Evolutionary conservation across 2,888 invertebrate genomes (phyloP), one percentile per base, ranked within the genome.

Genomic region (Amphipoea oculea): DNA sequence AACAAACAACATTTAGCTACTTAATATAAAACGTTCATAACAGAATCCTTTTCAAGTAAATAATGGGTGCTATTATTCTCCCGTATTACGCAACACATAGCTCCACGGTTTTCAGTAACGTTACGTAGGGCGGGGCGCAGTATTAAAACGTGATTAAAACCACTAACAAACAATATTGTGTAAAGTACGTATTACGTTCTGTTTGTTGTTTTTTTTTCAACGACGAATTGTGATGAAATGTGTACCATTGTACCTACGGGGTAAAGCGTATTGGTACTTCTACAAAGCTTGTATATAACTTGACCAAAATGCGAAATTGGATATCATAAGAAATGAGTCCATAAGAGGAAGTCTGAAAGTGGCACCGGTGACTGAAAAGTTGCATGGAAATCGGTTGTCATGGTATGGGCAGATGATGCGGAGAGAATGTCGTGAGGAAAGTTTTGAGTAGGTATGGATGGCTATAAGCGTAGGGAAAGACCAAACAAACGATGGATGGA

Each of bases 81-180:
- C 68, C 11, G 14, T 82, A 83, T 84, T 74, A 85, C 82, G 82
- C 17, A 85, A 85, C 45, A 54, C 9, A 3, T 36, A 42, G 23
- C 66, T 36, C 70, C 81, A 14, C 42, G 51, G 45, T 73, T 84
- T 83, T 83, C 85, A 83, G 71, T 57, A n/a, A 42, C 4, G 36
- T 79, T 72, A 67, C 70, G 66, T 82, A 79, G 73, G 5, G 48
- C 9, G 65, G 66, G 17, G 12, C 63, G 63, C 17, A 40, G 45
- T 73, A 57, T 66, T 66, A 66, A 82, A 79, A 82, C 84, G 79
- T 84, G 69, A 84, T 79, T 73, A 73, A 83, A 78, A 60, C 60
- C n/a, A 62, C 23, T 63, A 68, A 77, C 78, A 72, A 82, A 82
- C 78, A 82, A 51, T 63, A 57, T 23, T 62, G 70, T 76, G 66